Percentiles rank a stretch among this genome's conserved stretches.
These are phyloP conservation scores for Drosophila siamana DNA, from an alignment of 2,888 invertebrate genomes.

Conservation along the genomic window DNA sequence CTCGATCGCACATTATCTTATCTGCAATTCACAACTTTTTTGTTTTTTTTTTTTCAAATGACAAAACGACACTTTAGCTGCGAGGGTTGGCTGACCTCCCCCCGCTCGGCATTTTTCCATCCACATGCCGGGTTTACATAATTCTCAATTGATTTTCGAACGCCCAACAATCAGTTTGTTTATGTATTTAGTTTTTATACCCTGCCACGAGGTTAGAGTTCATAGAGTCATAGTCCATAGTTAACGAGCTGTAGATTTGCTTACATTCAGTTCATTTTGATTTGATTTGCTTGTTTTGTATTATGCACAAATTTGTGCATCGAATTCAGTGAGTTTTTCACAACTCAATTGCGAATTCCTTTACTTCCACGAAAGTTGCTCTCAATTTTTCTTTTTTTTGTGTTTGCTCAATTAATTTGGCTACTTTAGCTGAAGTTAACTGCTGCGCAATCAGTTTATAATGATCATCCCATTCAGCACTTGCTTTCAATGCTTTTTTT, in stretches of 20 bases:
- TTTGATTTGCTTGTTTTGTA: too few species aligned
- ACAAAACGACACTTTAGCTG: conserved; percentile 6
- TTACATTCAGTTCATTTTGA: too few species aligned
- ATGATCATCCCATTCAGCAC: conserved; percentile 12
- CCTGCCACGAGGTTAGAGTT: background rate
- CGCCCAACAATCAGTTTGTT: conserved; percentile 7
- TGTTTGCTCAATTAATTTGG: conserved; percentile 10
- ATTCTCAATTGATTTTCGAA: conserved; percentile 1
- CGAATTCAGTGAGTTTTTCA: background rate
- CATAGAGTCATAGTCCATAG: background rate
- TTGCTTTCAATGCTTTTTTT: conserved; percentile 15
- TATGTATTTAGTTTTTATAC: conserved; percentile 1
- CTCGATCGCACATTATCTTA: conserved; percentile 47
- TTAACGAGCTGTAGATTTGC: background rate
- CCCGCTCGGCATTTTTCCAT: too few species aligned
- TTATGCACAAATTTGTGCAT: too few species aligned
- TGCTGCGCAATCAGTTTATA: conserved; percentile 24
- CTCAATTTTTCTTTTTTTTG: conserved; percentile 18
- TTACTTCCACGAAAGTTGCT: background rate
- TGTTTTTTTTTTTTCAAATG: too few species aligned
- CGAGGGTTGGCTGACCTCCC: background rate
- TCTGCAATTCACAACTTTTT: conserved; percentile 30
- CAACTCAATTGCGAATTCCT: background rate
- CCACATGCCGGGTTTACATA: background rate
- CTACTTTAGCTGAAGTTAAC: conserved; percentile 3